Conservation (phyloP, 1,140 invertebrate species). For the Eupristina koningsbergeri region DNA sequence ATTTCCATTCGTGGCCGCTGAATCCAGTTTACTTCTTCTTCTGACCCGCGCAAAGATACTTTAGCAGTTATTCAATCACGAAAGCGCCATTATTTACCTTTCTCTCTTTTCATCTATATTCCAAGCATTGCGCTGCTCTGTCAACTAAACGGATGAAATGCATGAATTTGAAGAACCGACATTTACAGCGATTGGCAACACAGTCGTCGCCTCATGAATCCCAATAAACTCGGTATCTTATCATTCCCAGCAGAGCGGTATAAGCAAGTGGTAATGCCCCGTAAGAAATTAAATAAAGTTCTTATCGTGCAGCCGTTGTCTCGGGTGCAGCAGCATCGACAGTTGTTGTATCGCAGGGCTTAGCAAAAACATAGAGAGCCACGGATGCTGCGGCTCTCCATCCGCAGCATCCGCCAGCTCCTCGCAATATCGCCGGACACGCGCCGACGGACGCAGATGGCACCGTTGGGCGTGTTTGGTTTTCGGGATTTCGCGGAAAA, state of each 20-base stretch:
- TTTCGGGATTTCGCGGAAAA: conserved; percentile 49
- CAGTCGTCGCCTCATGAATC: neutral
- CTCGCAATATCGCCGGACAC: conserved; percentile 12
- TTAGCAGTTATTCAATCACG: conserved; percentile 20
- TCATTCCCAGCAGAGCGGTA: neutral
- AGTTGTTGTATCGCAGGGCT: neutral
- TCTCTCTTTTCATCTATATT: conserved; percentile 28
- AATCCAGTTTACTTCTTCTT: conserved; percentile 3
- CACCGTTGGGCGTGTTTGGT: conserved; percentile 6
- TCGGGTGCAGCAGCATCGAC: neutral
- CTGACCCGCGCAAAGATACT: conserved; percentile 14
- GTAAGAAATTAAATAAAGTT: conserved; percentile 13
- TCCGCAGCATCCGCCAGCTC: conserved; percentile 13
- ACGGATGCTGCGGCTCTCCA: too few species aligned
- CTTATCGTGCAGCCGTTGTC: neutral
- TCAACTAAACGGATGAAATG: neutral
- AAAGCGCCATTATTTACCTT: conserved; percentile 24
- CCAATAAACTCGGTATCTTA: conserved; percentile 3
- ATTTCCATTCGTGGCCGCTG: conserved; percentile 28
- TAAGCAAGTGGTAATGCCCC: neutral
- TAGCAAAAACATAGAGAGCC: neutral
- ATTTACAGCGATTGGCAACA: neutral
- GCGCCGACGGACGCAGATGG: neutral
- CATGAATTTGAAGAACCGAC: neutral
- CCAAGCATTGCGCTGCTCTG: neutral